phyloP scores from a whole-genome alignment of 2,888 invertebrate genomes.

The Drosophila leonis region DNA sequence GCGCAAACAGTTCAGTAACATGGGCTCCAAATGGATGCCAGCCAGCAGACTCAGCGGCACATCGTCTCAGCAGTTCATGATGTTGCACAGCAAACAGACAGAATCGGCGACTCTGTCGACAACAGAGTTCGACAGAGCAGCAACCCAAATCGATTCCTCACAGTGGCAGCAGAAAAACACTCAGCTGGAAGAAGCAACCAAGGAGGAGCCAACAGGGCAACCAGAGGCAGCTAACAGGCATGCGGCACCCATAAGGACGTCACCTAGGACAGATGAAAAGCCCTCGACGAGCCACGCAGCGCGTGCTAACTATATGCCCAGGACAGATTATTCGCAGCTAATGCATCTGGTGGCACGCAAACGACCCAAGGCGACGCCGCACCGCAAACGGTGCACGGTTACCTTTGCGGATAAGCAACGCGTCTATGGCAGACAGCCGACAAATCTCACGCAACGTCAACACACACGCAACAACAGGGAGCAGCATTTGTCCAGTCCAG shows the following conservation, averaged over 20 bases:
- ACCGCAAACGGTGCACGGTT: neutral
- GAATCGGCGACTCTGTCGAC: neutral
- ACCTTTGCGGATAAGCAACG: constrained; percentile 10
- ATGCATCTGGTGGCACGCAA: constrained; percentile 52
- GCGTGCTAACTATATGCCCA: neutral
- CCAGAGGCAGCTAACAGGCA: neutral
- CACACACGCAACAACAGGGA: neutral
- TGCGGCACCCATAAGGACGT: neutral
- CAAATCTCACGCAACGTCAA: neutral
- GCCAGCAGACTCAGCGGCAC: neutral
- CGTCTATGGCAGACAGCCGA: neutral
- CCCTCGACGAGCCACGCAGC: neutral
- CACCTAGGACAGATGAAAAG: neutral
- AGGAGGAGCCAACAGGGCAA: neutral
- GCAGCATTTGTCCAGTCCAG: neutral
- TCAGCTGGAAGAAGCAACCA: neutral
- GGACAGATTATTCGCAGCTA: constrained; percentile 48
- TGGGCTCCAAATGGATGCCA: neutral
- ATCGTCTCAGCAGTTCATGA: neutral
- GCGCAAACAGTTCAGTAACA: neutral
- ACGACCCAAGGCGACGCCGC: constrained; percentile 1
- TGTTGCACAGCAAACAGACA: neutral
- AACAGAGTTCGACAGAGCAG: too few relatives aligned
- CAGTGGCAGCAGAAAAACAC: neutral
- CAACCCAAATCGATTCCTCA: neutral